Conservation (phyloP, 2,113 vertebrate genomes). For the Gavia stellata region DNA sequence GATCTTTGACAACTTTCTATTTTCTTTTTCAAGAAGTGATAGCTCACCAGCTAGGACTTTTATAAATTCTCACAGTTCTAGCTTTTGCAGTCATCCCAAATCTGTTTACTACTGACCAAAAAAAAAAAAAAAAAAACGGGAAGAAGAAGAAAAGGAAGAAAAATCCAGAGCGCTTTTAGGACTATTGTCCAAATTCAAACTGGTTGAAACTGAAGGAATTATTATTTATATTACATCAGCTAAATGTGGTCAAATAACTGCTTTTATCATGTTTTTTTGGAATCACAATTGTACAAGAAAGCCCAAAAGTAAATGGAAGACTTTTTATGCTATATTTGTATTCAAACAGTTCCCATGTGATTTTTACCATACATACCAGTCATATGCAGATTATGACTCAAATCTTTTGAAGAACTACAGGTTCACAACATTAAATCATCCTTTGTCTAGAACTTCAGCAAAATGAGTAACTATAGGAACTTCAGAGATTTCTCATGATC, state of each 20-base stretch:
- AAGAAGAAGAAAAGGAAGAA: not conserved
- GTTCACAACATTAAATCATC: constrained; percentile 1
- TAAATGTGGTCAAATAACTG: not conserved
- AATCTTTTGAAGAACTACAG: not conserved
- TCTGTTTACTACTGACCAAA: not conserved
- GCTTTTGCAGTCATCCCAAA: not conserved
- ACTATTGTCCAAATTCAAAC: not conserved
- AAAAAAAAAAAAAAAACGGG: too few relatives aligned
- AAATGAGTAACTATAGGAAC: not conserved
- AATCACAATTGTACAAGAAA: not conserved
- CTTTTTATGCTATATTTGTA: not conserved
- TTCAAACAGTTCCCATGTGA: not conserved
- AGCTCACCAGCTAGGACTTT: not conserved
- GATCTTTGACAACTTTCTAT: not conserved
- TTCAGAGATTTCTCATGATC: not conserved
- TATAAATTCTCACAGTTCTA: not conserved
- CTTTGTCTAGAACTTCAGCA: not conserved
- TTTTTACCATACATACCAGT: not conserved
- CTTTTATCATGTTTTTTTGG: rapidly evolving
- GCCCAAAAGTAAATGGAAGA: not conserved
- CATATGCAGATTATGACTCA: not conserved
- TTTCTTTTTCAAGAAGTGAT: not conserved
- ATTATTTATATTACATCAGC: not conserved
- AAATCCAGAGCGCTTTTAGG: not conserved
- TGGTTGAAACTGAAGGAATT: not conserved